Conservation (phyloP, 2,888 invertebrate species). For the Drosophila greeni region DNA sequence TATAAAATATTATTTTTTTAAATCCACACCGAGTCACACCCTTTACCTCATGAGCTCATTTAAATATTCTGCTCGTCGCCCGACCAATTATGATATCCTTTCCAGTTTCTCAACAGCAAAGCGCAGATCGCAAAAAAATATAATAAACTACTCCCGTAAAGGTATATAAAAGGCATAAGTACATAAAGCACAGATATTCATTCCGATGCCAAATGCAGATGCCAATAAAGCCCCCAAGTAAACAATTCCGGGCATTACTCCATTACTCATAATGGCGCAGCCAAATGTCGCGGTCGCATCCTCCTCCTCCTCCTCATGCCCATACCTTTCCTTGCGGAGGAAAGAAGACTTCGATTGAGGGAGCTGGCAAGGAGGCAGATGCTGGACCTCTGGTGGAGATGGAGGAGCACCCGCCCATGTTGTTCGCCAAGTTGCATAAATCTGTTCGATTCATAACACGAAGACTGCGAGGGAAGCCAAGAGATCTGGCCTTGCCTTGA, state of each 20-base stretch:
- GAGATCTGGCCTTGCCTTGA: conserved; percentile 38
- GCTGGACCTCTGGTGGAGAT: background rate
- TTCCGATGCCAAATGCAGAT: conserved; percentile 41
- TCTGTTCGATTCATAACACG: conserved; percentile 65
- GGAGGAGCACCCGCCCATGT: conserved; percentile 58
- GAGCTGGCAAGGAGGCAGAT: conserved; percentile 8
- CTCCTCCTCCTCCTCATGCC: conserved; percentile 23
- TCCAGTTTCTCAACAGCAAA: conserved; percentile 6
- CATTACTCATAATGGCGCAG: conserved; percentile 69
- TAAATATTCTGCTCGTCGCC: conserved; percentile 6
- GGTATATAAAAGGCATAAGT: conserved; percentile 16
- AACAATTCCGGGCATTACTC: conserved; percentile 70
- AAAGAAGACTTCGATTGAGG: conserved; percentile 11
- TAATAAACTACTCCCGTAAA: conserved; percentile 15
- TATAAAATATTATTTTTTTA: background rate
- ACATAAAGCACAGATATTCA: conserved; percentile 48
- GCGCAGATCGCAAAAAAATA: background rate
- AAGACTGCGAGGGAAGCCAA: conserved; percentile 44
- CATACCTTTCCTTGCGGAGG: background rate
- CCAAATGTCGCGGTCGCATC: conserved; percentile 43
- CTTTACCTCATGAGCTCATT: conserved; percentile 5
- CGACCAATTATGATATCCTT: conserved; percentile 26
- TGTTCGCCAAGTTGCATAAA: conserved; percentile 52
- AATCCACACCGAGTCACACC: too few relatives aligned
- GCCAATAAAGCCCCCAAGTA: conserved; percentile 66